Evolutionary conservation across 2,113 vertebrate genomes (phyloP).

Genomic region (Myanophis thanlyinensis): DNA sequence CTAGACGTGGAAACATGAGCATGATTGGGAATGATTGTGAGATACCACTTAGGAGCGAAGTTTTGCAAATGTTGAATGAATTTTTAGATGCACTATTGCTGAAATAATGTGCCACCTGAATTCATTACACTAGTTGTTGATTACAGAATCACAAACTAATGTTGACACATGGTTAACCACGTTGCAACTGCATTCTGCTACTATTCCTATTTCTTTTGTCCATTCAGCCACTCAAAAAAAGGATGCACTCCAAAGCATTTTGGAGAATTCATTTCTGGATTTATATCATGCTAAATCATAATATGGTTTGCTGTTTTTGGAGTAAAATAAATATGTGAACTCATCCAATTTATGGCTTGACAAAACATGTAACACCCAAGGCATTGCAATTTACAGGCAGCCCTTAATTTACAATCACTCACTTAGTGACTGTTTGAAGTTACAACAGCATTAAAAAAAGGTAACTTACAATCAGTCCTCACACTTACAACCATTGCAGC

Average conservation of each 20-base stretch:
- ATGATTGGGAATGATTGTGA: not conserved
- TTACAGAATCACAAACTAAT: not conserved
- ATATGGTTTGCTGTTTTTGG: not conserved
- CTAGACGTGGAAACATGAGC: not conserved
- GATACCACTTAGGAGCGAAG: not conserved
- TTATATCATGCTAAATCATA: not conserved
- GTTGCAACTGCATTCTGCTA: not conserved
- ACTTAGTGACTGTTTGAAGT: not conserved
- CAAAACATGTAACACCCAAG: not conserved
- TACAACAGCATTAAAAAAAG: not conserved
- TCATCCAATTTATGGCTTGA: not conserved
- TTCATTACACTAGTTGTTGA: not conserved
- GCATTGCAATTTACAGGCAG: not conserved
- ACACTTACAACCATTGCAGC: not conserved
- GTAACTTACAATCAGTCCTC: not conserved
- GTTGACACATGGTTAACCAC: not conserved
- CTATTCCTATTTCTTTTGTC: not conserved
- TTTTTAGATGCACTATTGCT: not conserved
- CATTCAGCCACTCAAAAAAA: not conserved
- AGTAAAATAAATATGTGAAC: not conserved
- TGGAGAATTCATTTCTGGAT: not conserved
- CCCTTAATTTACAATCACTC: not conserved
- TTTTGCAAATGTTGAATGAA: not conserved
- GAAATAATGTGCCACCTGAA: not conserved
- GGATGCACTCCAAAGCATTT: not conserved